Evolutionary conservation across 2,888 invertebrate genomes (phyloP).

Genomic region (Polydrusus pterygomalis): DNA sequence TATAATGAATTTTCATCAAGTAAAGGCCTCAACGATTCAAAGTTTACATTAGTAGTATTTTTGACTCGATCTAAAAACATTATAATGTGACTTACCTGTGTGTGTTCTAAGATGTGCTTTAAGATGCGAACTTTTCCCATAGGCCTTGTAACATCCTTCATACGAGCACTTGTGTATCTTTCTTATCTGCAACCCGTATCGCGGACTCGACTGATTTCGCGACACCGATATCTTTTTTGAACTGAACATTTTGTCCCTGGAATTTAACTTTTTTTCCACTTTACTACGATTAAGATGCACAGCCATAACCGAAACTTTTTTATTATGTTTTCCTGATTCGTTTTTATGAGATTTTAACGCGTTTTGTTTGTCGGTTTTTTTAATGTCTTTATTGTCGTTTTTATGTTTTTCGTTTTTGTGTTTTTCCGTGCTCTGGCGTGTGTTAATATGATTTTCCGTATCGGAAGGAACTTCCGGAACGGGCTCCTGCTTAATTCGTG

Average conservation of each 20-base stretch:
- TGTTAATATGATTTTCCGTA: constrained; percentile 58
- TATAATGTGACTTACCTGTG: constrained; percentile 74
- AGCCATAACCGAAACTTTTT: constrained; percentile 51
- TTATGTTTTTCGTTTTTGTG: constrained; percentile 64
- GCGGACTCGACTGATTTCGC: constrained; percentile 60
- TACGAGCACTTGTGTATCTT: constrained; percentile 78
- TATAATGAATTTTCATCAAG: no score
- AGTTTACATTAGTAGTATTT: neutral
- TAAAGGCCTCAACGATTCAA: no score
- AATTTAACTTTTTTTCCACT: constrained; percentile 52
- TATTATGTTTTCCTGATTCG: constrained; percentile 31
- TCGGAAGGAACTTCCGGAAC: constrained; percentile 72
- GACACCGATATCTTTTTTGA: constrained; percentile 59
- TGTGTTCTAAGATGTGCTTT: constrained; percentile 80
- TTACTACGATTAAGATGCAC: constrained; percentile 50
- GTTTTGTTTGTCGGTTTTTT: constrained; percentile 51
- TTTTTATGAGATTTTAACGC: constrained; percentile 51
- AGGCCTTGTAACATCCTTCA: constrained; percentile 77
- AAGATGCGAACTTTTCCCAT: constrained; percentile 80
- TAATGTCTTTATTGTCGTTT: constrained; percentile 62
- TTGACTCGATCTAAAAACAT: neutral
- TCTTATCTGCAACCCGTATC: constrained; percentile 64
- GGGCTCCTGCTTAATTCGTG: constrained; percentile 76
- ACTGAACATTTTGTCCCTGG: constrained; percentile 48
- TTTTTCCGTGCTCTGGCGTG: constrained; percentile 64